phyloP scores from a whole-genome alignment of 53 echinoderm and acorn worm genomes.

The Astropecten irregularis region DNA sequence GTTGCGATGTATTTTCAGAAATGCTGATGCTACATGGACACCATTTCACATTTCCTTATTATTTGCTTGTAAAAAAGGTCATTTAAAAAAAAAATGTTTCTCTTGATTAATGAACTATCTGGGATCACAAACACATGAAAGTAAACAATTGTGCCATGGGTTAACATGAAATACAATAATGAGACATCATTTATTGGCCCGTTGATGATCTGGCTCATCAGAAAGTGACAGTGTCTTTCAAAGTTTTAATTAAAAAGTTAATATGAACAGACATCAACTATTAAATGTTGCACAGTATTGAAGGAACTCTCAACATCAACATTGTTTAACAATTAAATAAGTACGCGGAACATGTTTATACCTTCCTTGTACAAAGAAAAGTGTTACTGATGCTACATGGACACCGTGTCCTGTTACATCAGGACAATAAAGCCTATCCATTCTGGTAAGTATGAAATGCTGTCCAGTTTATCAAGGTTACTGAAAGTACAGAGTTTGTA shows the following conservation, averaged over 20 bases:
- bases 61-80: not conserved
- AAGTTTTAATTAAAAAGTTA: constrained; percentile 19
- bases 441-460: too few species aligned
- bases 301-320: not conserved
- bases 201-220: constrained; percentile 16
- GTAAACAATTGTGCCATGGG: not conserved
- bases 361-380: not conserved
- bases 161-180: constrained; percentile 14
- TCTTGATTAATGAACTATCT: not conserved
- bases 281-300: not conserved
- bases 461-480: constrained; percentile 3
- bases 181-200: constrained; percentile 13
- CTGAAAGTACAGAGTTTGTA: not conserved
- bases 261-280: constrained; percentile 16
- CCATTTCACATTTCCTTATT: constrained; percentile 39
- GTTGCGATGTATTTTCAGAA: not conserved
- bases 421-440: too few species aligned
- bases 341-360: constrained; percentile 7
- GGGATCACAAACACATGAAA: too few species aligned
- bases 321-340: constrained; percentile 22
- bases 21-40: constrained; percentile 44
- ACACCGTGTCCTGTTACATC: too few species aligned
- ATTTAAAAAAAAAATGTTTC: too few species aligned
- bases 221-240: constrained; percentile 4
- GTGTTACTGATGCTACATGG: constrained; percentile 26